These are phyloP conservation scores for Oryctes rhinoceros DNA, from an alignment of 1,140 invertebrate genomes.

Conservation along the genomic window DNA sequence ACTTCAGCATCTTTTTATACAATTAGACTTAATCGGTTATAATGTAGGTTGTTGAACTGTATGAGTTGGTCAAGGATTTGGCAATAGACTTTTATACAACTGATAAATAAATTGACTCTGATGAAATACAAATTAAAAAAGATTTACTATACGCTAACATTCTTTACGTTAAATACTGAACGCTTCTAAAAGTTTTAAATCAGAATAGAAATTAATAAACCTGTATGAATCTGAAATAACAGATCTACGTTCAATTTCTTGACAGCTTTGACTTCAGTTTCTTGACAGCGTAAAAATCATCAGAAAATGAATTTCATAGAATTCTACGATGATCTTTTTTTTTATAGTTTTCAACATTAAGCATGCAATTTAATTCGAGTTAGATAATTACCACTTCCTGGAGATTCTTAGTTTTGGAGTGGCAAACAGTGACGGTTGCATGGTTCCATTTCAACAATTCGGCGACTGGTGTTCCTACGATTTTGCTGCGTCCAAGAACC, in stretches of 20 bases:
- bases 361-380: background rate
- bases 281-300: background rate
- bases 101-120: background rate
- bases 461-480: conserved; percentile 94
- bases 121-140: no score
- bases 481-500: conserved; percentile 96
- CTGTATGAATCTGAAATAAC: no score
- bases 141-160: no score
- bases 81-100: background rate
- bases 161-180: no score
- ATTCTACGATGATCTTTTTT: background rate
- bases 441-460: conserved; percentile 96
- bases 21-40: conserved; percentile 10
- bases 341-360: background rate
- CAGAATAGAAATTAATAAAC: no score
- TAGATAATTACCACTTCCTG: conserved; percentile 72
- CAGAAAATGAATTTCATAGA: background rate
- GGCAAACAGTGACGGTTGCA: conserved; percentile 96
- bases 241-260: no score
- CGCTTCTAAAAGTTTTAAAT: no score
- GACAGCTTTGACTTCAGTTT: no score
- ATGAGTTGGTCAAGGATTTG: background rate
- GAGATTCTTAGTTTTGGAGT: conserved; percentile 91
- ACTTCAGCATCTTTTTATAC: background rate
- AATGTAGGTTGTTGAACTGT: background rate